These are phyloP conservation scores for Epizoanthus ramosus DNA, from an alignment of 92 coral and sea anemone genomes.

Conservation along the genomic window DNA sequence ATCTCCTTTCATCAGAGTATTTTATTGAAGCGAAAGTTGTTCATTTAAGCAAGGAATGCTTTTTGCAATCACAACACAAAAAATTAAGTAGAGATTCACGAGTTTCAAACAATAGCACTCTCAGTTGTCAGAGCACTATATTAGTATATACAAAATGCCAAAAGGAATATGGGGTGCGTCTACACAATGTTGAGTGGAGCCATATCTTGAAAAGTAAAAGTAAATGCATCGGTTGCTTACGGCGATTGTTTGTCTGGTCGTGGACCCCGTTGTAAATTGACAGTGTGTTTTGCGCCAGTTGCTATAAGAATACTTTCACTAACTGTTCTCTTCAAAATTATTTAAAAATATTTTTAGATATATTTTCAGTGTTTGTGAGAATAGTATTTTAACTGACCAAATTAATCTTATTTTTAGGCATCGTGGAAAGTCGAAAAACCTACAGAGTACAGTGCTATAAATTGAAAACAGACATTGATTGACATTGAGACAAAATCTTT, in stretches of 20 bases:
- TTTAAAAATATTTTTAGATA: neutral
- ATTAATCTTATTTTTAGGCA: too few species aligned
- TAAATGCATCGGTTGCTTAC: slow-evolving; percentile 10
- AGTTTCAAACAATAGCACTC: slow-evolving; percentile 3
- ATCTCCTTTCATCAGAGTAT: neutral
- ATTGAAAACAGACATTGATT: neutral
- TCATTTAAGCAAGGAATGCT: neutral
- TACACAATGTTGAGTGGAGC: slow-evolving; percentile 6
- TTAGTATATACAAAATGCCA: too few species aligned
- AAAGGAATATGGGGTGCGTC: too few species aligned
- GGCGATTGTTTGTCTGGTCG: neutral
- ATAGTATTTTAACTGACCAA: too few species aligned
- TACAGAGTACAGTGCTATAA: neutral
- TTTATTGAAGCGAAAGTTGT: neutral
- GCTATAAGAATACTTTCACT: neutral
- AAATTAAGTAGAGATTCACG: neutral
- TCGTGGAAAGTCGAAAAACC: neutral
- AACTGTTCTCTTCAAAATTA: neutral
- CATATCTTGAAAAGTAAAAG: neutral
- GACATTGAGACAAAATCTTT: neutral
- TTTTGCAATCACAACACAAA: neutral
- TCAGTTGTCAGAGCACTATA: neutral
- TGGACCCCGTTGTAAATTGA: neutral
- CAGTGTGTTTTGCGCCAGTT: neutral
- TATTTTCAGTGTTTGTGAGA: neutral